A percentile compares a stretch with the other conserved stretches of the same genome.
phyloP scores from a whole-genome alignment of 2,797 vertebrate species.

The Phoxinus dragarum region DNA sequence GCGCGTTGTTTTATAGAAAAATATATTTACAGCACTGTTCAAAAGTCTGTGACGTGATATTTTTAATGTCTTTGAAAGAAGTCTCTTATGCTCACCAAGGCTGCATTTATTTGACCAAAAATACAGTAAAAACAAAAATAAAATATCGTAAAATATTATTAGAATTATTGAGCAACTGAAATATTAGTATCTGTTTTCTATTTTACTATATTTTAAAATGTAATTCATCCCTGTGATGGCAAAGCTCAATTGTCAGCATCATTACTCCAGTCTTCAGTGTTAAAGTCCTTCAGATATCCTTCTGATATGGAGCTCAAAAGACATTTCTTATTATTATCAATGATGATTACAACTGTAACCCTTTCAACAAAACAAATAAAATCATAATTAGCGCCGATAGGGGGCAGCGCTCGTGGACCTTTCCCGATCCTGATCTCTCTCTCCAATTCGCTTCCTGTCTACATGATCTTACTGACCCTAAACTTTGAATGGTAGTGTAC shows the following conservation, averaged over 20 bases:
- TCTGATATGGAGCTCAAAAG: neutral
- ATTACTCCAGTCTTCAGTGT: neutral
- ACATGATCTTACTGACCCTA: neutral
- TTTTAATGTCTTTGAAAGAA: neutral
- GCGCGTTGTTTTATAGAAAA: neutral
- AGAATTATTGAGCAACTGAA: neutral
- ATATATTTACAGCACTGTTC: neutral
- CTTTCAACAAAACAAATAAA: no score
- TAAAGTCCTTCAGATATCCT: neutral
- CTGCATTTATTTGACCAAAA: neutral
- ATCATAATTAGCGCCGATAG: no score
- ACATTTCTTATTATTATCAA: neutral
- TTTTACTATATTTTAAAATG: neutral
- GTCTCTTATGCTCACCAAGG: neutral
- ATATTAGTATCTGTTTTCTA: no score
- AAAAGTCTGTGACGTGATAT: neutral
- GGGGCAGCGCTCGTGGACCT: no score
- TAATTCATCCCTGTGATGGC: neutral
- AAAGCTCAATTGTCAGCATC: neutral
- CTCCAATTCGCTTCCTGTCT: neutral
- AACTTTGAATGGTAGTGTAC: neutral
- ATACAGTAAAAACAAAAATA: neutral
- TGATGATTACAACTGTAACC: no score
- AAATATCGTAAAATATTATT: neutral
- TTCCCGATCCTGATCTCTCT: neutral